phyloP scores from a whole-genome alignment of 2,113 vertebrate genomes.

The Sialia sialis region DNA sequence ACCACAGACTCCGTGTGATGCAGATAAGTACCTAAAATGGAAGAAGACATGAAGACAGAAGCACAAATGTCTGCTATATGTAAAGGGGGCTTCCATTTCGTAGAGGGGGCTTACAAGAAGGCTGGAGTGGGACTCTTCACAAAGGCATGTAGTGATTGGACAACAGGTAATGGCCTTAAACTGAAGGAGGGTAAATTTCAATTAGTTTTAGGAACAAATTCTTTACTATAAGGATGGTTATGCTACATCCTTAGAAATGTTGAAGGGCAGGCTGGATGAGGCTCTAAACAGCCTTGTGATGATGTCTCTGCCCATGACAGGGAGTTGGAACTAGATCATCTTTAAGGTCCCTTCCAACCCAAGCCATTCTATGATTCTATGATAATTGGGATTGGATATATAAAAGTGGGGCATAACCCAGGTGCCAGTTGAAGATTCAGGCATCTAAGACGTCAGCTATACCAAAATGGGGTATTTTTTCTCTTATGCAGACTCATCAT shows the following conservation, averaged over 20 bases:
- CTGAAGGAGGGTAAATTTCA: background rate
- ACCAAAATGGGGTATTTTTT: background rate
- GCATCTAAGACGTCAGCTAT: background rate
- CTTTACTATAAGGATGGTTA: background rate
- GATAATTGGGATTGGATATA: fast-evolving
- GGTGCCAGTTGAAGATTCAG: background rate
- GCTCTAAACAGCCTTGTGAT: background rate
- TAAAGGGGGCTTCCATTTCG: background rate
- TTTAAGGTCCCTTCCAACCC: background rate
- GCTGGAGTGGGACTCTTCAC: background rate
- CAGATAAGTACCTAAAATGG: background rate
- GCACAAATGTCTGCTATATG: background rate
- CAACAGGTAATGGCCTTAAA: background rate
- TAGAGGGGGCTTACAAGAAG: background rate
- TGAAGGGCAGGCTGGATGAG: background rate
- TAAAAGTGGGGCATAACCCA: background rate
- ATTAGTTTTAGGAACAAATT: background rate
- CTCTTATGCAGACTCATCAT: background rate
- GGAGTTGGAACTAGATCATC: fast-evolving
- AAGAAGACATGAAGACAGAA: background rate
- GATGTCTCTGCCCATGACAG: too few relatives aligned
- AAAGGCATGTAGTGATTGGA: background rate
- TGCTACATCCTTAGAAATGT: background rate
- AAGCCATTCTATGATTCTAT: background rate
- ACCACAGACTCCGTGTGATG: fast-evolving